A percentile compares a stretch with the other conserved stretches of the same genome.
Conservation (phyloP, 2,888 invertebrate genomes). For the Chorisops tibialis region DNA sequence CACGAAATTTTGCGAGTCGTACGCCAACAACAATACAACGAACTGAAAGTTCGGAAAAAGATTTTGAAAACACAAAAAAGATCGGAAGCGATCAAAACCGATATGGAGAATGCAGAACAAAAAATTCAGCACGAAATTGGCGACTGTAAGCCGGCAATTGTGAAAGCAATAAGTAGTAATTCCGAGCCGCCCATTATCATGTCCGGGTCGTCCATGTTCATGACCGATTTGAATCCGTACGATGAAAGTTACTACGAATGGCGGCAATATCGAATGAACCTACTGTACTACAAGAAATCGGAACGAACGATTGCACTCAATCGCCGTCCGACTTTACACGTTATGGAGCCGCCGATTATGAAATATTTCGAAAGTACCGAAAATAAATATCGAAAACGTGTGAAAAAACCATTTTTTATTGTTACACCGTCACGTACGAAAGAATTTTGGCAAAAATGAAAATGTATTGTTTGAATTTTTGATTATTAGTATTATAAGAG, state of each 20-base stretch:
- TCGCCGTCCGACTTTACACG: slow-evolving; percentile 26
- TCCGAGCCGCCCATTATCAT: slow-evolving; percentile 1
- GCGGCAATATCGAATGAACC: slow-evolving; percentile 36
- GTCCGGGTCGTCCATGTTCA: background rate
- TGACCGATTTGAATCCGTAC: slow-evolving; percentile 30
- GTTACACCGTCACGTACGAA: slow-evolving; percentile 5
- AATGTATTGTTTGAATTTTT: background rate
- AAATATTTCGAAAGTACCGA: slow-evolving; percentile 1
- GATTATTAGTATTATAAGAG: no score
- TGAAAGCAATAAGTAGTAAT: background rate
- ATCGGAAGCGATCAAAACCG: background rate
- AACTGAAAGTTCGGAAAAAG: background rate
- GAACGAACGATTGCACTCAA: slow-evolving; percentile 35
- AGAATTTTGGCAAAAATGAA: background rate
- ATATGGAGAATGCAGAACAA: background rate
- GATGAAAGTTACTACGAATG: slow-evolving; percentile 36
- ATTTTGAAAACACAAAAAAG: background rate
- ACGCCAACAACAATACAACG: slow-evolving; percentile 1
- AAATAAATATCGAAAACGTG: background rate
- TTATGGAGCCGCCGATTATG: slow-evolving; percentile 3
- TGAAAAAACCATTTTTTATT: slow-evolving; percentile 10
- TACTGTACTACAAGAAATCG: slow-evolving; percentile 38
- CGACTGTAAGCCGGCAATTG: background rate
- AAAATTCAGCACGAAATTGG: background rate
- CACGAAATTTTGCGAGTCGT: slow-evolving; percentile 6